These are phyloP conservation scores for Polyodon spathula DNA, from an alignment of 2,113 vertebrate species.

Conservation along the genomic window DNA sequence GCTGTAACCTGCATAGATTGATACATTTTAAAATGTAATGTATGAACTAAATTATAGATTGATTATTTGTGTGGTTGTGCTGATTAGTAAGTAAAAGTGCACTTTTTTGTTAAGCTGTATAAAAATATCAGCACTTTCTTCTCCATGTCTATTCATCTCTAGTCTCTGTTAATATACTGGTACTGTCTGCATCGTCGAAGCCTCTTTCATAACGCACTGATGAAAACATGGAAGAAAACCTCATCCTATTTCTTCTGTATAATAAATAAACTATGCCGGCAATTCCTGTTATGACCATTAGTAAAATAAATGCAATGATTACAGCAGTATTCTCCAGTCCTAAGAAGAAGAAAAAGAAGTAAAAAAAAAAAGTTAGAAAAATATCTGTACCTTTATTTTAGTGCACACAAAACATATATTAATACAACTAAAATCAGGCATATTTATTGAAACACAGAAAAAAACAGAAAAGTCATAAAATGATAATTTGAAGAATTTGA, in stretches of 20 bases:
- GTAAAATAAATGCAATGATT: conserved; percentile 57
- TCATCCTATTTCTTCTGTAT: conserved; percentile 58
- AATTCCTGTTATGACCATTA: conserved; percentile 48
- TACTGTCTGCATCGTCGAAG: conserved; percentile 66
- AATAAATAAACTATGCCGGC: conserved; percentile 47
- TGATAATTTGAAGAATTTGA: too few relatives aligned
- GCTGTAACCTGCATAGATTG: too few relatives aligned
- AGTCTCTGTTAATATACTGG: conserved; percentile 53
- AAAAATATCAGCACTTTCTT: background rate
- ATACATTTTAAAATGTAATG: too few relatives aligned
- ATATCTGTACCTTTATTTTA: background rate
- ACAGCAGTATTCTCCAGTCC: conserved; percentile 54
- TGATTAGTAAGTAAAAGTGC: background rate
- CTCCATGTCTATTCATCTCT: conserved; percentile 30
- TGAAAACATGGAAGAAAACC: conserved; percentile 52
- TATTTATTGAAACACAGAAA: too few relatives aligned
- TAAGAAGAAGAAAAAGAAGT: conserved; percentile 32
- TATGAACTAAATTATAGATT: too few relatives aligned
- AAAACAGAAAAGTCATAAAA: too few relatives aligned
- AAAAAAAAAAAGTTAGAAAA: background rate
- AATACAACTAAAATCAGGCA: too few relatives aligned
- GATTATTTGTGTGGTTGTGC: background rate
- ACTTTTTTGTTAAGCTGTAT: conserved; percentile 22
- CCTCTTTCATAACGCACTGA: conserved; percentile 74
- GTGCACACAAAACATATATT: too few relatives aligned